Conservation (phyloP, 2,888 invertebrate genomes). For the Diarsia mendica region DNA sequence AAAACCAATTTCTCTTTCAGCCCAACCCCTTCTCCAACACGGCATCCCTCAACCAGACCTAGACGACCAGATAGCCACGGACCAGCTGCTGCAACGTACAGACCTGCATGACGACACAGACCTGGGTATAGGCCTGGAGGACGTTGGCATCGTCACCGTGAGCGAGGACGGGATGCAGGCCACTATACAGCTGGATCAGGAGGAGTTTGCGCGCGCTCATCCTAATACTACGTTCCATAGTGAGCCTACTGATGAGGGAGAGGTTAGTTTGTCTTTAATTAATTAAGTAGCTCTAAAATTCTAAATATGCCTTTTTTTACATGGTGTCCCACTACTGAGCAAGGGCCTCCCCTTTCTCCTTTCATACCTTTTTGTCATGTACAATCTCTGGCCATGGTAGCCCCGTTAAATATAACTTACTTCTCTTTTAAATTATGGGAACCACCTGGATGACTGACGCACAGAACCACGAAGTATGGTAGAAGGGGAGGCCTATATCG, state of each 20-base stretch:
- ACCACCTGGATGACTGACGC: no score
- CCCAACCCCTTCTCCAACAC: slow-evolving; percentile 80
- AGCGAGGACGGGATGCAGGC: slow-evolving; percentile 82
- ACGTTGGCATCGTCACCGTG: slow-evolving; percentile 87
- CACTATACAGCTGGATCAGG: slow-evolving; percentile 83
- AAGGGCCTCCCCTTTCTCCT: no score
- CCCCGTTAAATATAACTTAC: no score
- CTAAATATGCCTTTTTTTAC: no score
- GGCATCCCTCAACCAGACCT: slow-evolving; percentile 83
- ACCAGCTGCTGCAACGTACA: slow-evolving; percentile 74
- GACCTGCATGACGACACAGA: slow-evolving; percentile 75
- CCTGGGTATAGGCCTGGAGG: slow-evolving; percentile 79
- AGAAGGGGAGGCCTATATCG: no score
- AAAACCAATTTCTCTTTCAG: slow-evolving; percentile 65
- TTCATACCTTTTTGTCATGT: no score
- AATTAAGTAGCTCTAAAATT: no score
- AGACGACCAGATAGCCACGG: slow-evolving; percentile 86
- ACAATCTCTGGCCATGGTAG: no score
- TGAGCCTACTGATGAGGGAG: slow-evolving; percentile 84
- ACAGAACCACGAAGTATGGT: no score
- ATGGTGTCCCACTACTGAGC: no score
- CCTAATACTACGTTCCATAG: slow-evolving; percentile 89
- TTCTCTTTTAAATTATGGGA: no score
- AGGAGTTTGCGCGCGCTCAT: slow-evolving; percentile 87
- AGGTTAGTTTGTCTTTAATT: slow-evolving; percentile 61